Evolutionary conservation across 92 coral and sea anemone species (phyloP).

Genomic region (Palythoa heliodiscus): DNA sequence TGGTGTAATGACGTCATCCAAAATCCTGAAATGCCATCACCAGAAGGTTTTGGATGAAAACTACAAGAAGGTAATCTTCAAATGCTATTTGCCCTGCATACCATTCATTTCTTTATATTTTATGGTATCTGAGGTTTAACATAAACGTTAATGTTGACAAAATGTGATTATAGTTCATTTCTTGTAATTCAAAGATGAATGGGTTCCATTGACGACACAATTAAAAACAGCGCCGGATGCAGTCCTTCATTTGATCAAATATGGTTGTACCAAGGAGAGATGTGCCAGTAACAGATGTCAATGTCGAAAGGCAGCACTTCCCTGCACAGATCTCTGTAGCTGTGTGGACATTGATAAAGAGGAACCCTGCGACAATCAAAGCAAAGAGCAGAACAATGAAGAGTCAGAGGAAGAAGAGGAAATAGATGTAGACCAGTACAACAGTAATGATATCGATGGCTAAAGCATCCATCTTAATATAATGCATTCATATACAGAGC

Average conservation of each 20-base stretch:
- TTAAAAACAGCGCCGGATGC: conserved; percentile 49
- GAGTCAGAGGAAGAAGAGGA: conserved; percentile 14
- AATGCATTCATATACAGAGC: conserved; percentile 14
- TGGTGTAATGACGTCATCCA: not conserved
- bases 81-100: not conserved
- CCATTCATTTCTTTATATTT: not conserved
- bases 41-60: conserved; percentile 2
- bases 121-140: conserved; percentile 9
- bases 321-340: conserved; percentile 28
- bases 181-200: conserved; percentile 18
- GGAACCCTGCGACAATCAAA: not conserved
- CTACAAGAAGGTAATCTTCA: not conserved
- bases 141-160: conserved; percentile 8
- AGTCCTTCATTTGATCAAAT: conserved; percentile 29
- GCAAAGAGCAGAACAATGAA: not conserved
- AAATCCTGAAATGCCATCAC: conserved; percentile 16
- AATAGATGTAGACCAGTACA: conserved; percentile 9
- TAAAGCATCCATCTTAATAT: conserved; percentile 17
- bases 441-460: conserved; percentile 11
- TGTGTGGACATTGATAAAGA: not conserved
- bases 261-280: conserved; percentile 34
- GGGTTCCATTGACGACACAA: conserved; percentile 49
- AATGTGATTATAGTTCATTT: not conserved
- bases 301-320: conserved; percentile 37
- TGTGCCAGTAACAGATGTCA: conserved; percentile 38